phyloP scores from a whole-genome alignment of 2,113 vertebrate species.

The Peromyscus polionotus region DNA sequence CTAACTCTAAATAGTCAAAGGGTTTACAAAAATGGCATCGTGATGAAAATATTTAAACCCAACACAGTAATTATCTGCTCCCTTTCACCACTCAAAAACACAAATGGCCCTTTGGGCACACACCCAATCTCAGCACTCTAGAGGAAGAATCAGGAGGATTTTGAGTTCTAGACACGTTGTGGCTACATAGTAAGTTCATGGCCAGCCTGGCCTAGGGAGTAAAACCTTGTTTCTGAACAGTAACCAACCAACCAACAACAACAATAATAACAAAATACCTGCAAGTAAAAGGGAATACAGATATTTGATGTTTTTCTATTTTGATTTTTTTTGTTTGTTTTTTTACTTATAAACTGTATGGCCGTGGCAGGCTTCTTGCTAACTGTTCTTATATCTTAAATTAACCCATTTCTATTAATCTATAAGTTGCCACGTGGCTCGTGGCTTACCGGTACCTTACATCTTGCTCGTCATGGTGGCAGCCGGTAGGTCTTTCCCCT shows the following conservation, averaged over 20 bases:
- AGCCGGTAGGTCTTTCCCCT: no score
- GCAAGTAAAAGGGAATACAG: background rate
- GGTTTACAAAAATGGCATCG: background rate
- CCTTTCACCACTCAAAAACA: constrained; percentile 12
- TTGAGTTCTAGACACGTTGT: background rate
- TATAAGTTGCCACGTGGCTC: no score
- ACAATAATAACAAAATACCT: background rate
- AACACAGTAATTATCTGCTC: background rate
- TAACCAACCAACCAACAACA: background rate
- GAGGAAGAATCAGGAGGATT: background rate
- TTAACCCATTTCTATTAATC: no score
- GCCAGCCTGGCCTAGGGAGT: background rate
- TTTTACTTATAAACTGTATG: no score
- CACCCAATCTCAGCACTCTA: background rate
- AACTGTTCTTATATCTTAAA: no score
- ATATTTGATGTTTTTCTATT: background rate
- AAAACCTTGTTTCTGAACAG: background rate
- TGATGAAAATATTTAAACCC: constrained; percentile 34
- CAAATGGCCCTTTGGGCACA: background rate
- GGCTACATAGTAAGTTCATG: background rate
- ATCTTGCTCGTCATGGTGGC: no score
- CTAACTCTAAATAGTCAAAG: constrained; percentile 40
- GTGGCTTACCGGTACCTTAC: no score
- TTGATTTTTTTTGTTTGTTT: no score
- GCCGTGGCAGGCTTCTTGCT: no score